A percentile compares a stretch with the other conserved stretches of the same genome.
phyloP scores from a whole-genome alignment of 2,113 vertebrate species.

The Forbesichthys agassizii region DNA sequence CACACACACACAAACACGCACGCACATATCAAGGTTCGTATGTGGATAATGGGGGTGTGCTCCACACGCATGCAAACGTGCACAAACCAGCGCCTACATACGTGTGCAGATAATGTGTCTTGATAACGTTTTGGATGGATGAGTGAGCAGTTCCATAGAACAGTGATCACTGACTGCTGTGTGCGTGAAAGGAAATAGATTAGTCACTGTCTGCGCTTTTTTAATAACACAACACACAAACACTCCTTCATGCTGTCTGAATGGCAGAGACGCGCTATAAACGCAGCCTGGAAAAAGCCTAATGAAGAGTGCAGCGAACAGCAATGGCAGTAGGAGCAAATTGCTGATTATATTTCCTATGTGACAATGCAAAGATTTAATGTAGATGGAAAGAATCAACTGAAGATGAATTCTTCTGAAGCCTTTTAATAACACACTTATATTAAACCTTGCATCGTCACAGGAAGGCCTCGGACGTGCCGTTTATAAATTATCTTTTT shows the following conservation, averaged over 20 bases:
- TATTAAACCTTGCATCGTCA: slow-evolving; percentile 7
- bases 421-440: too few relatives aligned
- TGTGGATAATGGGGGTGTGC: too few relatives aligned
- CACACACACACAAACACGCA: slow-evolving; percentile 1
- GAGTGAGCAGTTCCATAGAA: slow-evolving; percentile 28
- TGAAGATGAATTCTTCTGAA: too few relatives aligned
- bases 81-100: background rate
- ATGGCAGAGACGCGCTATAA: slow-evolving; percentile 38
- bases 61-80: slow-evolving; percentile 8
- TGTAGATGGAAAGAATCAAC: too few relatives aligned
- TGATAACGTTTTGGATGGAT: slow-evolving; percentile 14
- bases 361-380: too few relatives aligned
- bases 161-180: slow-evolving; percentile 59
- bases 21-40: background rate
- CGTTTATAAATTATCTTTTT: background rate
- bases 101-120: slow-evolving; percentile 2
- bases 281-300: slow-evolving; percentile 46
- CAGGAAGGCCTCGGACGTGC: background rate
- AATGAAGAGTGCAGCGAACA: slow-evolving; percentile 23
- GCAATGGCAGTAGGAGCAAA: slow-evolving; percentile 9
- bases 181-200: slow-evolving; percentile 65
- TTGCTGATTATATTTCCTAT: too few relatives aligned
- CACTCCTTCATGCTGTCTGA: slow-evolving; percentile 62
- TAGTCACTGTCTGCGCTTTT: slow-evolving; percentile 63
- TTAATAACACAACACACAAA: slow-evolving; percentile 67